Percentiles rank a stretch among this genome's conserved stretches.
phyloP scores from a whole-genome alignment of 1,140 invertebrate species.

The Neuroterus valhalla region DNA sequence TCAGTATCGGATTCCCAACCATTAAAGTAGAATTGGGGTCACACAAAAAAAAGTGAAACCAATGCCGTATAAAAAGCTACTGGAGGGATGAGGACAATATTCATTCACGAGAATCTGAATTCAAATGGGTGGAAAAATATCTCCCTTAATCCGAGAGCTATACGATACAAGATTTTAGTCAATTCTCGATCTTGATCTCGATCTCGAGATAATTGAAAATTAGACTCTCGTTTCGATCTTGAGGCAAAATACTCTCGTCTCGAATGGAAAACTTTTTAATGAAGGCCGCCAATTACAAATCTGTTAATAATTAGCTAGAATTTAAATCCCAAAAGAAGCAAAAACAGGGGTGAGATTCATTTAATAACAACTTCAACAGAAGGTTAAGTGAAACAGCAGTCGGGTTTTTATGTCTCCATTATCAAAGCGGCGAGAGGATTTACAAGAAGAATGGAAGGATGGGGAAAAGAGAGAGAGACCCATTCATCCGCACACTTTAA shows the following conservation, averaged over 20 bases:
- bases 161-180: too few relatives aligned
- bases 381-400: slow-evolving; percentile 27
- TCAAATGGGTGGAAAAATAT: not conserved
- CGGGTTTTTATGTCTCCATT: slow-evolving; percentile 30
- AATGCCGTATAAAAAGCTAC: slow-evolving; percentile 2
- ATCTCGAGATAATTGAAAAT: too few relatives aligned
- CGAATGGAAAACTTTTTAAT: not conserved
- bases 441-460: slow-evolving; percentile 20
- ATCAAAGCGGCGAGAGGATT: slow-evolving; percentile 28
- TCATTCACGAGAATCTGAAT: slow-evolving; percentile 4
- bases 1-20: slow-evolving; percentile 18
- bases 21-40: slow-evolving; percentile 30
- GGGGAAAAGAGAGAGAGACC: slow-evolving; percentile 24
- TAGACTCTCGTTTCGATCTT: too few relatives aligned
- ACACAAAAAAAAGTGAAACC: slow-evolving; percentile 24
- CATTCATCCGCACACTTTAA: slow-evolving; percentile 29
- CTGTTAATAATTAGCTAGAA: not conserved
- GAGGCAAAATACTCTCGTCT: too few relatives aligned
- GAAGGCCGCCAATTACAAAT: not conserved
- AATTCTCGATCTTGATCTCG: too few relatives aligned
- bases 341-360: slow-evolving; percentile 22
- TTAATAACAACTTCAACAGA: slow-evolving; percentile 26
- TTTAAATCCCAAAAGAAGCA: not conserved
- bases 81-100: slow-evolving; percentile 17
- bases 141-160: not conserved